Conservation (phyloP, 2,797 vertebrate species). For the Tokudaia tokunoshimensis region DNA sequence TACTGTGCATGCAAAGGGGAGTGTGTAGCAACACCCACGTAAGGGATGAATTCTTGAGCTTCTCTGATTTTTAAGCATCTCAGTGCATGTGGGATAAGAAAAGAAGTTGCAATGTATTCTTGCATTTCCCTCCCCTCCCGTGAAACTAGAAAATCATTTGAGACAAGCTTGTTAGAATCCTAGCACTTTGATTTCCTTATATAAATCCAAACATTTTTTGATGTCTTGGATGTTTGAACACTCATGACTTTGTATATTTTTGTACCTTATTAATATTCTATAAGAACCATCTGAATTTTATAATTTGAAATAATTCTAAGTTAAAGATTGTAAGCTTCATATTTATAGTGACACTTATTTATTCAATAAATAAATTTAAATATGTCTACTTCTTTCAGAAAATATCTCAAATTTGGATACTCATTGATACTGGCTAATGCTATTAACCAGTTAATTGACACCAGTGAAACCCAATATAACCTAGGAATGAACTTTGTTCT, state of each 20-base stretch:
- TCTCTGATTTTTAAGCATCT: not conserved
- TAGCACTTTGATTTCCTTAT: conserved; percentile 1
- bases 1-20: not conserved
- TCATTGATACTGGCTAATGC: not conserved
- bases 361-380: conserved; percentile 20
- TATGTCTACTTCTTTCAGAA: not conserved
- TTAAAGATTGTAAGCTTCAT: not conserved
- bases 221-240: not conserved
- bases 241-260: conserved; percentile 1
- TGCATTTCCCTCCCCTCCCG: not conserved
- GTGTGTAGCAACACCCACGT: not conserved
- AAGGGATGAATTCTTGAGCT: not conserved
- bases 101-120: not conserved
- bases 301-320: conserved; percentile 41
- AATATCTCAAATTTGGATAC: not conserved
- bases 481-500: not conserved
- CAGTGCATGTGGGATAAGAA: not conserved
- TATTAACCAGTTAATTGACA: not conserved
- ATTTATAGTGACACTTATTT: not conserved
- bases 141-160: conserved; percentile 1
- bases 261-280: not conserved
- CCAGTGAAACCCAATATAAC: not conserved
- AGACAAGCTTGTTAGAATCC: not conserved
- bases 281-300: not conserved
- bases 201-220: conserved; percentile 27